Base-by-base conservation (phyloP, 30 jellyfish, hydroid and myxozoan species). In the Turritopsis dohrnii region DNA sequence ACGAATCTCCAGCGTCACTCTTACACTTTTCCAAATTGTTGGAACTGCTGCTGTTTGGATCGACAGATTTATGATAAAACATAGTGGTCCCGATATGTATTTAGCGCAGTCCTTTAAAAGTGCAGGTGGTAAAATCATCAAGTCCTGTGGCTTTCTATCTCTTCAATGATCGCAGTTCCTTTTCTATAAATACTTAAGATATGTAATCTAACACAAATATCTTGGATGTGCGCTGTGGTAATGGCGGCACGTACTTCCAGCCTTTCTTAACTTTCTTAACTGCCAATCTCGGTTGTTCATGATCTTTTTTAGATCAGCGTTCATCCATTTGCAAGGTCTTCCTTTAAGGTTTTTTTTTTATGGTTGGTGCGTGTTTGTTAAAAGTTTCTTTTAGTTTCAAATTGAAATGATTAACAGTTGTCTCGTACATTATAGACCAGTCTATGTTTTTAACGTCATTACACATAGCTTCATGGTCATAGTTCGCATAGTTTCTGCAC, bases 401-500 rank as follows among this genome's bases (percentile, higher is more conserved):
- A 69, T 69, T 69, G 77, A 69, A 66, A 69, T 69, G 30, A n/a
- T 69, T 69, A n/a, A 69, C 28, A 23, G 77, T 27, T 27, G 30
- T 69, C 30, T 69, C 77, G 16, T 69, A 69, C 22, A 69, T 19
- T n/a, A 9, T n/a, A 69, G 4, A 8, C 77, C 16, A 19, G 77
- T 69, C 30, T 27, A 69, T 27, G 30, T 27, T 17, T 19, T 69
- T 1, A 69, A 69, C 28, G 30, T 69, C 77, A n/a, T 21, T 9
- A 69, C 30, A n/a, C 77, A 0, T 69, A n/a, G 0, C 77, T 27
- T 69, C 22, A 9, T 0, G 8, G 24, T 85, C 66, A 79, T 76
- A 85, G 75, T 85, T 79, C 28, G 84, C 77, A 27, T 69, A 69
- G 22, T 69, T 69, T 0, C 77, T 69, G 77, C 77, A 69, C 77